phyloP scores from a whole-genome alignment of 2,113 vertebrate species.

The Salvelinus fontinalis region DNA sequence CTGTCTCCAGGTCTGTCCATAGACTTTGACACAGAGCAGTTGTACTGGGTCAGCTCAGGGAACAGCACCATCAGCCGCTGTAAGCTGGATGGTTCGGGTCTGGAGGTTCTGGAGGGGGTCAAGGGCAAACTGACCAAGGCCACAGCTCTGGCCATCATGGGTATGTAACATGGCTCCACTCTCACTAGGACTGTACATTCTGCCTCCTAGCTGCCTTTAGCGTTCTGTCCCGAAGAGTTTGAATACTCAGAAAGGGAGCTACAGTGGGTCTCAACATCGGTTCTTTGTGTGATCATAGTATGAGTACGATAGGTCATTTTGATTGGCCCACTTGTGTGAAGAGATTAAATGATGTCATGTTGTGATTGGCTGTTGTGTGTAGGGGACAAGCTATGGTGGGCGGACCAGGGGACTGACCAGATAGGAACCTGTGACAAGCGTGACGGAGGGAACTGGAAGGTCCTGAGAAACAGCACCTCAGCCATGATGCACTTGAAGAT shows the following conservation, averaged over 20 bases:
- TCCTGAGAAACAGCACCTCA: slow-evolving; percentile 91
- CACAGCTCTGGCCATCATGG: slow-evolving; percentile 94
- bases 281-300: no score
- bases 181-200: no score
- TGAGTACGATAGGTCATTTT: neutral
- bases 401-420: slow-evolving; percentile 93
- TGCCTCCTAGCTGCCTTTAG: no score
- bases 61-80: slow-evolving; percentile 91
- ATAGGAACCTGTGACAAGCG: slow-evolving; percentile 93
- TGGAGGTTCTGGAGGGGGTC: slow-evolving; percentile 81
- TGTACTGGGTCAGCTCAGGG: slow-evolving; percentile 97
- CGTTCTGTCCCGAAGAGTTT: no score
- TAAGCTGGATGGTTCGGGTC: slow-evolving; percentile 82
- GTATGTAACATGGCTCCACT: slow-evolving; percentile 64
- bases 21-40: slow-evolving; percentile 83
- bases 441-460: slow-evolving; percentile 79
- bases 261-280: no score
- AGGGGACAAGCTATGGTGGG: slow-evolving; percentile 98
- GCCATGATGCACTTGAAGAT: slow-evolving; percentile 98
- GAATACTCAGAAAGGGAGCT: no score
- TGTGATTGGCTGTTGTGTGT: slow-evolving; percentile 7
- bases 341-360: neutral
- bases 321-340: neutral
- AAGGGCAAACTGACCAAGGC: slow-evolving; percentile 88
- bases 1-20: slow-evolving; percentile 84